Base-by-base conservation (phyloP, 2,797 vertebrate species). In the Hydrophis major region DNA sequence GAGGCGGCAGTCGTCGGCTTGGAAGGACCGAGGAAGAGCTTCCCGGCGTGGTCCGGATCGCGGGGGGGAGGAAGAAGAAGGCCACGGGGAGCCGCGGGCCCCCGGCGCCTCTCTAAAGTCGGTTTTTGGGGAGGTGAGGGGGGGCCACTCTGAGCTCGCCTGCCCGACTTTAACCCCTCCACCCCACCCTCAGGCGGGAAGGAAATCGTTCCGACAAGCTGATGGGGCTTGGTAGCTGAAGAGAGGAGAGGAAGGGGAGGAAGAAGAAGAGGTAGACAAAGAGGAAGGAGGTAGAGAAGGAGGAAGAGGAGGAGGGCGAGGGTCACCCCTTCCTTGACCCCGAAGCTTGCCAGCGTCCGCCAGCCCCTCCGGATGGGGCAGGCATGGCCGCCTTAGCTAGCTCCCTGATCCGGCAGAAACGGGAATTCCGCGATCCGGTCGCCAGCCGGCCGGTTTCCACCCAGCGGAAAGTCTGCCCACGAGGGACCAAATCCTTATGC, bases 371-470 rank as follows among this genome's bases (percentile, higher is more conserved):
- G 56, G 91, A 89, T 18, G 92, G 92, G 92, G 89, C 94, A 57
- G 92, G 83, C 63, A 99, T 99, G 99, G 99, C 98, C 27, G 98
- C 98, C 20, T 98, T 99, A 60, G 99, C 99, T 98, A 99, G 98
- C 96, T 98, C 98, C 94, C 97, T 99, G 78, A 99, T 99, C 96
- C 98, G 99, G 91, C 98, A 99, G 96, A 98, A 98, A 95, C 97
- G 99, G 95, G 99, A 99, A 97, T 97, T 99, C 96, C 98, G 98
- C 95, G 98, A 99, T 95, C 98, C 98, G 6, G 98, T 98, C 93
- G 97, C 98, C 86, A 98, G 98, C 97, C 98, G 98, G 91, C 98
- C 98, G 90, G 97, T 98, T 56, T 96, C 98, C 96, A 98, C 98
- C 96, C 99, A 98, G 96, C 97, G 98, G 95, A 99, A 78, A 14